phyloP scores from a whole-genome alignment of 2,113 vertebrate species.

The Strix uralensis region DNA sequence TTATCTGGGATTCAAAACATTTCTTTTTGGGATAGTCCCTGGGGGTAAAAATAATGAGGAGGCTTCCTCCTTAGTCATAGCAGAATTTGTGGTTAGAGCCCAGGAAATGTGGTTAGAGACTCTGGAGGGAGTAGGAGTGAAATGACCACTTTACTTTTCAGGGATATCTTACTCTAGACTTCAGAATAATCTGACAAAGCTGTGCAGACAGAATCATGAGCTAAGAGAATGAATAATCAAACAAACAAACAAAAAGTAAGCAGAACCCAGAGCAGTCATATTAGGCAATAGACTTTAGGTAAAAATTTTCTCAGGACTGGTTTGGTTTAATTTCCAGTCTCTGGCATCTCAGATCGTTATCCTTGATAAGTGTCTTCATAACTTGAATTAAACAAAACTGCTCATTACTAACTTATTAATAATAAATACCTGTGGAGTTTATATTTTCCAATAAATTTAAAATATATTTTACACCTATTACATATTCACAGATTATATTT shows the following conservation, averaged over 20 bases:
- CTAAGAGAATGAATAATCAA: neutral
- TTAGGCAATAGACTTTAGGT: neutral
- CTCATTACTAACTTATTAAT: neutral
- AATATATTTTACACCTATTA: neutral
- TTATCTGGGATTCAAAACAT: neutral
- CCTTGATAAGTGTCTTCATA: neutral
- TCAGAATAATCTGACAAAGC: neutral
- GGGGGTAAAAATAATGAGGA: neutral
- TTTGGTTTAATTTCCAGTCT: neutral
- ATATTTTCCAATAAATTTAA: neutral
- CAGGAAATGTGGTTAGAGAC: neutral
- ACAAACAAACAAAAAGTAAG: neutral
- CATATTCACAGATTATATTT: neutral
- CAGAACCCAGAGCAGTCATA: neutral
- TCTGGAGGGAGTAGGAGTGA: neutral
- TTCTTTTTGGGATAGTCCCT: neutral
- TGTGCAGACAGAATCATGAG: neutral
- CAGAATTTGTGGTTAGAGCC: neutral
- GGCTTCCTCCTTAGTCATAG: neutral
- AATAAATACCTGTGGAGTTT: neutral
- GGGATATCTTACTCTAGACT: neutral
- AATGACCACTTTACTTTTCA: neutral
- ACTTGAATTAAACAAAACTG: neutral
- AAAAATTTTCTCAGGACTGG: neutral
- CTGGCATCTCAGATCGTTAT: neutral